Conservation (phyloP, 1,140 invertebrate genomes). For the Mizuhopecten yessoensis region DNA sequence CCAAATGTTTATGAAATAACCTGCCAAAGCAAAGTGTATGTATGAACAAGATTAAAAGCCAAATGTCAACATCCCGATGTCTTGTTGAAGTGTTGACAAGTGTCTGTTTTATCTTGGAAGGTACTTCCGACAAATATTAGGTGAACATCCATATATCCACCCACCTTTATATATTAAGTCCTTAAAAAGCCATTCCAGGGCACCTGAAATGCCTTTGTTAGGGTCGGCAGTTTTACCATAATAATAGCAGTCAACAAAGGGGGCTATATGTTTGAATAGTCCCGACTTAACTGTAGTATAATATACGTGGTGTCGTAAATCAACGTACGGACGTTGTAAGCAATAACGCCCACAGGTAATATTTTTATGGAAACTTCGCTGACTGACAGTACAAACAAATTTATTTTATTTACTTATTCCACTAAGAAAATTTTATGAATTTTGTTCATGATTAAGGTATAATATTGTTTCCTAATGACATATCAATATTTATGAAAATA, state of each 20-base stretch:
- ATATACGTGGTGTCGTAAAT: background rate
- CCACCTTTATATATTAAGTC: background rate
- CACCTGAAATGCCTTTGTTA: background rate
- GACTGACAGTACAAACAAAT: too few species aligned
- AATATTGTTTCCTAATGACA: too few species aligned
- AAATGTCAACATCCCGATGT: background rate
- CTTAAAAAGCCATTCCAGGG: background rate
- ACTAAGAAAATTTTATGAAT: too few species aligned
- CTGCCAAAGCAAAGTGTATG: background rate
- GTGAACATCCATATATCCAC: background rate
- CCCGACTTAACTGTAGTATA: background rate
- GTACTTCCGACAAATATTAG: background rate
- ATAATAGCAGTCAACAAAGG: too few species aligned
- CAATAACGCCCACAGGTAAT: background rate
- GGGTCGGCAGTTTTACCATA: background rate
- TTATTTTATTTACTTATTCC: too few species aligned
- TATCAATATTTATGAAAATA: too few species aligned
- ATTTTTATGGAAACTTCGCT: background rate
- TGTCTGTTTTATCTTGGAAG: conserved; percentile 1
- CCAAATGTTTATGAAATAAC: conserved; percentile 15
- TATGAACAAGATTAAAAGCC: conserved; percentile 39
- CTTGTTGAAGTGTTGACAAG: conserved; percentile 26
- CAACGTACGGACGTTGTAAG: background rate
- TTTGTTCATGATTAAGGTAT: too few species aligned
- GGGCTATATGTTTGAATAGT: background rate